A percentile compares a stretch with the other conserved stretches of the same genome.
Evolutionary conservation across 2,113 vertebrate species (phyloP).

Genomic region (Steatornis caripensis): DNA sequence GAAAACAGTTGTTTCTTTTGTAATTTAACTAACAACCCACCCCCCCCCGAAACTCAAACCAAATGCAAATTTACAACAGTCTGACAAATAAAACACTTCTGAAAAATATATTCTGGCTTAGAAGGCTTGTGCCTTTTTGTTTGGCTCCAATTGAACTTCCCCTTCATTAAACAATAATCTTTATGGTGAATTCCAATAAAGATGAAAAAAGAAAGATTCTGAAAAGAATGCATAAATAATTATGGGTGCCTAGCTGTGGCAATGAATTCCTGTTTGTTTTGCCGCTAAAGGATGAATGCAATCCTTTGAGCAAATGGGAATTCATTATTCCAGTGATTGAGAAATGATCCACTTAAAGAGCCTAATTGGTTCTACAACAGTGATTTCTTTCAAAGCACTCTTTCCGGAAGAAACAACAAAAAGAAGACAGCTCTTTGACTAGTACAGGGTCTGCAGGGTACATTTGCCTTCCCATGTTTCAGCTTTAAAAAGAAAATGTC

Average conservation of each 20-base stretch:
- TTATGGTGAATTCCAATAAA: constrained; percentile 22
- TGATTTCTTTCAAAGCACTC: constrained; percentile 7
- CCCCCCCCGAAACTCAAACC: too few species aligned
- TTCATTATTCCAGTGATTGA: constrained; percentile 54
- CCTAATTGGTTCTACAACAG: constrained; percentile 53
- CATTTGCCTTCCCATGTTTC: constrained; percentile 27
- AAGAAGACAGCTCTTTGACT: constrained; percentile 48
- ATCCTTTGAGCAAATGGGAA: constrained; percentile 54
- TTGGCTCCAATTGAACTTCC: constrained; percentile 44
- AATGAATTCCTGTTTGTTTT: constrained; percentile 67
- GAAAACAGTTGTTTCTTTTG: neutral
- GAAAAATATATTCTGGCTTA: constrained; percentile 5
- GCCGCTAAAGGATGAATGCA: constrained; percentile 46
- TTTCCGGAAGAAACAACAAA: constrained; percentile 29
- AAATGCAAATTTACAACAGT: neutral
- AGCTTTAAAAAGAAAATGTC: constrained; percentile 20
- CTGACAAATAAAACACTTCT: constrained; percentile 24
- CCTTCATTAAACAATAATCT: constrained; percentile 40
- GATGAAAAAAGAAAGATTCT: neutral
- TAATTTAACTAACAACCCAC: neutral
- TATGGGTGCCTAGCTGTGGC: constrained; percentile 36
- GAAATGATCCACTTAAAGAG: constrained; percentile 59
- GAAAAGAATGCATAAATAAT: constrained; percentile 57
- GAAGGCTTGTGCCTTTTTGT: neutral
- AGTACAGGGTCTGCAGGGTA: neutral